Conservation (phyloP, 2,797 vertebrate genomes). For the Alcedo atthis region DNA sequence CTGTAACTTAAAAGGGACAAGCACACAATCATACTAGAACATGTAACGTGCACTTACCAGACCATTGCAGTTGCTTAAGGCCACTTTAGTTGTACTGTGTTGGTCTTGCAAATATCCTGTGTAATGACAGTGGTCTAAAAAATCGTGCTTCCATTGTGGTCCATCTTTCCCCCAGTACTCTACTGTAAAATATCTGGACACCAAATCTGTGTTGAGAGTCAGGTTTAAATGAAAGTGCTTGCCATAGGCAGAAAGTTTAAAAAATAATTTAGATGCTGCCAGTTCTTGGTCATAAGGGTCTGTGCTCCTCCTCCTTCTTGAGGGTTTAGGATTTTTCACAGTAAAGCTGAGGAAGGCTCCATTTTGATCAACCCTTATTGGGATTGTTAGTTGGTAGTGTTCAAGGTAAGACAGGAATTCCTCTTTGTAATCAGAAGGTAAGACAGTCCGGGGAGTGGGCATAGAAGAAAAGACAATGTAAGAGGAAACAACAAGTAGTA, state of each 20-base stretch:
- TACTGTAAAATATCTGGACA: conserved; percentile 95
- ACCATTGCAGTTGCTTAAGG: conserved; percentile 96
- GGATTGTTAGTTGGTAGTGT: conserved; percentile 96
- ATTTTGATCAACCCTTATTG: conserved; percentile 92
- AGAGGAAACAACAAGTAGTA: conserved; percentile 76
- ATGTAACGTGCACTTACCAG: conserved; percentile 87
- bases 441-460: conserved; percentile 75
- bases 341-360: conserved; percentile 97
- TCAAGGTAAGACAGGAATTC: conserved; percentile 98
- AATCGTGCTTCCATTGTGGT: conserved; percentile 90
- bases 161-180: conserved; percentile 96
- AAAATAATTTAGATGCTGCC: conserved; percentile 90
- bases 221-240: conserved; percentile 98
- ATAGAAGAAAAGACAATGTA: conserved; percentile 80
- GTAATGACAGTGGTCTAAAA: conserved; percentile 95
- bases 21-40: neutral
- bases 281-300: conserved; percentile 83
- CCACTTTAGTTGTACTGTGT: conserved; percentile 90
- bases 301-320: conserved; percentile 88
- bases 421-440: conserved; percentile 87
- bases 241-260: conserved; percentile 96
- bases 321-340: conserved; percentile 93
- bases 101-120: conserved; percentile 94
- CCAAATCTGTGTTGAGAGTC: conserved; percentile 93
- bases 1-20: neutral